Conservation (phyloP, 2,888 invertebrate genomes). For the Aspidapion aeneum region DNA sequence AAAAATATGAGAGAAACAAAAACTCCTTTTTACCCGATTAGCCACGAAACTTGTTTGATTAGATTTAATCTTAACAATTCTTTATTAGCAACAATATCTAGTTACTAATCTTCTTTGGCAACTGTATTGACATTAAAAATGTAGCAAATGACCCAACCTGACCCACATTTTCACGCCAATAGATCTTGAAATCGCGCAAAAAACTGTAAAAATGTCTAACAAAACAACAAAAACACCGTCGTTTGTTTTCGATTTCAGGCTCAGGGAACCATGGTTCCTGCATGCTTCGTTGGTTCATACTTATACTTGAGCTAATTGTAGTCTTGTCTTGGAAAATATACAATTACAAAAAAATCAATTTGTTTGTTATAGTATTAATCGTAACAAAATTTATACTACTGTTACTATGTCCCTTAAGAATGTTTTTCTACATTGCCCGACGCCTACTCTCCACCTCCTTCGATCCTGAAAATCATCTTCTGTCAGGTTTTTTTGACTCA, state of each 20-base stretch:
- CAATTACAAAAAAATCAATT: conserved; percentile 7
- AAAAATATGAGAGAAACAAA: too few relatives aligned
- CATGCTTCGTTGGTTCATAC: conserved; percentile 4
- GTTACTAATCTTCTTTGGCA: too few relatives aligned
- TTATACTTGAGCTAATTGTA: not conserved
- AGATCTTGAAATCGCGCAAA: conserved; percentile 19
- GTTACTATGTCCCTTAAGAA: too few relatives aligned
- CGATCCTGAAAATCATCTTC: too few relatives aligned
- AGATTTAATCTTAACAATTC: too few relatives aligned
- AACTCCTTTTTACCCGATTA: too few relatives aligned
- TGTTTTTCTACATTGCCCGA: too few relatives aligned
- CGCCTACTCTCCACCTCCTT: too few relatives aligned
- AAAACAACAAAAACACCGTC: conserved; percentile 19
- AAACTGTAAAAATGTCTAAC: not conserved
- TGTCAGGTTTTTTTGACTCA: too few relatives aligned
- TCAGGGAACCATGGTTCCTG: conserved; percentile 26
- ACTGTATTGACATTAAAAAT: not conserved
- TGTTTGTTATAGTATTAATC: not conserved
- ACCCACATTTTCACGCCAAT: conserved; percentile 22
- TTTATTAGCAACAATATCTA: too few relatives aligned
- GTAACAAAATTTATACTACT: too few relatives aligned
- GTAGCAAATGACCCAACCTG: not conserved
- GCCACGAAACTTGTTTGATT: too few relatives aligned
- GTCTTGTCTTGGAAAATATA: conserved; percentile 6
- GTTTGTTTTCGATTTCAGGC: conserved; percentile 27